Percentiles rank a stretch among this genome's conserved stretches.
These are phyloP conservation scores for Ibidorhyncha struthersii DNA, from an alignment of 2,113 vertebrate species.

Conservation along the genomic window DNA sequence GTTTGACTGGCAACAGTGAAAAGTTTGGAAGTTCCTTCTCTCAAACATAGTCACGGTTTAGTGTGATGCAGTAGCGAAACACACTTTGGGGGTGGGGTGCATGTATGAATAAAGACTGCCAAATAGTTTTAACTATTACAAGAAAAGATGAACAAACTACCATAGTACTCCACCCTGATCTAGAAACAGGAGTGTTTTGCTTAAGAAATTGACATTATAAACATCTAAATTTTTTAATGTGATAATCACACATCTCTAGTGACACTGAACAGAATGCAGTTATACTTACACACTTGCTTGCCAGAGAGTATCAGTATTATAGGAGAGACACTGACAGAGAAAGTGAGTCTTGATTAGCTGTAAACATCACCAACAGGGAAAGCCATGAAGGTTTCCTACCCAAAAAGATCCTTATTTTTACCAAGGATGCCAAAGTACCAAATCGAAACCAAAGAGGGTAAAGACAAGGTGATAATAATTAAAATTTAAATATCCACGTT, in stretches of 20 bases:
- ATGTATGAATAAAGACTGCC: not conserved
- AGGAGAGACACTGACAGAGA: not conserved
- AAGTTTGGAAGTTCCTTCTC: not conserved
- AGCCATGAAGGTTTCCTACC: not conserved
- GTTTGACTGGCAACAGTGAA: not conserved
- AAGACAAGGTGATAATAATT: not conserved
- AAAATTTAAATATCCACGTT: not conserved
- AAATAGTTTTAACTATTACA: not conserved
- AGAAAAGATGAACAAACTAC: not conserved
- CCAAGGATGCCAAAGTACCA: not conserved
- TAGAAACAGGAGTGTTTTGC: not conserved
- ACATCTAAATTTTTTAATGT: not conserved
- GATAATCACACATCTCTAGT: not conserved
- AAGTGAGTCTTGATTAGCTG: not conserved
- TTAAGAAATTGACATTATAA: not conserved
- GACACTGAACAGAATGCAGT: not conserved
- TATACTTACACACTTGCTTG: not conserved
- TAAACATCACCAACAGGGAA: not conserved
- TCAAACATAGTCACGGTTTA: not conserved
- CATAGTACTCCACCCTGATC: not conserved
- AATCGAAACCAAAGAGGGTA: not conserved
- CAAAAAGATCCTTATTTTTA: not conserved
- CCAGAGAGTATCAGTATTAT: not conserved
- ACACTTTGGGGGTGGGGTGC: rapidly evolving
- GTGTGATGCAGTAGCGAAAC: not conserved